phyloP scores from a whole-genome alignment of 2,888 invertebrate genomes.

The Heliconius cydno region DNA sequence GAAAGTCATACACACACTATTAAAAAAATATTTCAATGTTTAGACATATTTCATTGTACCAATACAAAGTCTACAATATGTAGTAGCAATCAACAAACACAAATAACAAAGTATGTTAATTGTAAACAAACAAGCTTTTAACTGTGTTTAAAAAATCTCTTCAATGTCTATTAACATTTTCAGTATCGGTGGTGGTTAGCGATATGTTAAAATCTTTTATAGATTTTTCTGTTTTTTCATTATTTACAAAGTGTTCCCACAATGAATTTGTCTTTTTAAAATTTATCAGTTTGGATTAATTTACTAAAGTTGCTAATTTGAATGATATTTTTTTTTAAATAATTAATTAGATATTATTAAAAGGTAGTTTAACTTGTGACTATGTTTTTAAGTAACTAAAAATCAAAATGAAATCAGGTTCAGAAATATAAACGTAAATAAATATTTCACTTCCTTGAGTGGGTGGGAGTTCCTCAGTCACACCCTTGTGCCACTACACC shows the following conservation, averaged over 20 bases:
- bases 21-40: constrained; percentile 3
- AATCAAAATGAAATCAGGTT: no score
- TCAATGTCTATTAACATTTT: constrained; percentile 51
- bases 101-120: constrained; percentile 26
- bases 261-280: constrained; percentile 11
- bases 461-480: no score
- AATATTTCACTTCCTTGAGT: no score
- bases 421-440: no score
- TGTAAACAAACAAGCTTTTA: constrained; percentile 32
- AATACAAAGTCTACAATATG: constrained; percentile 23
- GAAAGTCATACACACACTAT: background rate
- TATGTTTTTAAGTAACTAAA: no score
- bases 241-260: constrained; percentile 25
- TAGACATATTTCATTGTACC: constrained; percentile 12
- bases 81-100: constrained; percentile 16
- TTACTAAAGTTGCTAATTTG: background rate
- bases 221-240: background rate
- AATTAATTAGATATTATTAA: background rate
- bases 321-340: background rate
- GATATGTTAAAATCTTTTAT: background rate
- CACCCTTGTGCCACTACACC: no score
- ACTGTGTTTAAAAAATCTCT: constrained; percentile 32
- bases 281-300: background rate
- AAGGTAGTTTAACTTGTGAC: no score
- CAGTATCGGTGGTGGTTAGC: constrained; percentile 51